Base-by-base conservation (phyloP, 2,113 vertebrate species). In the Sterna hirundo region DNA sequence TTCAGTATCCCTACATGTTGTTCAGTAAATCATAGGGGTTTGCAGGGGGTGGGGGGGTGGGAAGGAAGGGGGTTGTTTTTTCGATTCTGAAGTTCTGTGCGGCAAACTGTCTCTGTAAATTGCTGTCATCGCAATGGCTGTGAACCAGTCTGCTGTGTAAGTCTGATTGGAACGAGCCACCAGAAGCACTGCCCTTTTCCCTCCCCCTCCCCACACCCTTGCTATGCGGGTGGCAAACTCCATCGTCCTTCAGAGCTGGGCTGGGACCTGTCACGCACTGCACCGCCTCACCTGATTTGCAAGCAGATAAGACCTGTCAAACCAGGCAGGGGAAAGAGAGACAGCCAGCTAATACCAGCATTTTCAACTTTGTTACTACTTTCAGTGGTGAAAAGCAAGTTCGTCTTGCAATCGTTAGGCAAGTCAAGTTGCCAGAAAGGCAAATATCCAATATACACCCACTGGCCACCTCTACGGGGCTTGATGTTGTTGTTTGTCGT, bases 401-500 rank as follows among this genome's bases (percentile, higher is more conserved):
- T 82, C 1, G n/a, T 38, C 40, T 91, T 71, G 76, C 36, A 74
- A 65, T 44, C 18, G 5, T 83, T 80, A 68, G 72, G 44, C 78
- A 80, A 60, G 23, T 94, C 54, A 92, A 92, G 62, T 94, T 91
- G 75, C 85, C 76, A 94, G 79, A 66, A 79, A 87, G 91, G 91
- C 92, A 86, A 74, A 64, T 49, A 82, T 88, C 91, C 95, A 96
- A 71, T 15, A 86, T 91, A 96, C 93, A 93, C 96, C 94, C 93
- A 95, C 90, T 88, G 68, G 52, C 91, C 96, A 95, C 91, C 94
- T 94, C 94, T 91, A 27, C 2, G 0, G 65, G 57, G 61, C 57
- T 95, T 80, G 42, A 5, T 89, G 78, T 91, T 95, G 70, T 94
- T 96, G 88, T 96, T 97, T 97, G 94, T 94, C 82, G 92, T 94